Conservation (phyloP, 2,888 invertebrate genomes). For the Thereva unica region DNA sequence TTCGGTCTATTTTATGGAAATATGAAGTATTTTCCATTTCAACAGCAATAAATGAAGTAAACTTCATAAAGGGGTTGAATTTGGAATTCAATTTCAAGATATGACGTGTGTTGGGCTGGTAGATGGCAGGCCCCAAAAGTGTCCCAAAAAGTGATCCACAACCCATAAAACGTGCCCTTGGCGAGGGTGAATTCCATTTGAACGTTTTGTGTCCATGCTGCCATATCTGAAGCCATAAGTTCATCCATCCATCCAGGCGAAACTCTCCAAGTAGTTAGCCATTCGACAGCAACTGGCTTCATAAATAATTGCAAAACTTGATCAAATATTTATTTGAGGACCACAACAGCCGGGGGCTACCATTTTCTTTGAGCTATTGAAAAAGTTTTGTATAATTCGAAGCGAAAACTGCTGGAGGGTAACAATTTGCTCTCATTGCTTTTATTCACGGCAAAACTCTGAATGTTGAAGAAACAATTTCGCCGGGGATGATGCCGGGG, state of each 20-base stretch:
- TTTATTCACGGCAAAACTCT: slow-evolving; percentile 13
- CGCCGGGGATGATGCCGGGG: background rate
- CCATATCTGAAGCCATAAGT: slow-evolving; percentile 5
- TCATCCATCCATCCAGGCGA: slow-evolving; percentile 3
- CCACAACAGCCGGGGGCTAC: slow-evolving; percentile 21
- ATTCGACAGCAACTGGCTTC: slow-evolving; percentile 20
- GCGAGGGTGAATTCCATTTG: too few relatives aligned
- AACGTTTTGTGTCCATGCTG: too few relatives aligned
- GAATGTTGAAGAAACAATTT: background rate
- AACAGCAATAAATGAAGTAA: too few relatives aligned
- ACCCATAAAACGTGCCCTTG: too few relatives aligned
- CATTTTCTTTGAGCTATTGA: slow-evolving; percentile 34
- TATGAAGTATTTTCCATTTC: too few relatives aligned
- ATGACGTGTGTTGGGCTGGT: too few relatives aligned
- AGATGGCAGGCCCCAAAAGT: too few relatives aligned
- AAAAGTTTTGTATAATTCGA: slow-evolving; percentile 33
- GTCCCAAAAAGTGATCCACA: too few relatives aligned
- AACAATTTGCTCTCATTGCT: slow-evolving; percentile 29
- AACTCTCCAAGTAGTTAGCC: slow-evolving; percentile 25
- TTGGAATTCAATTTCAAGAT: too few relatives aligned
- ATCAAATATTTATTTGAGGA: slow-evolving; percentile 35
- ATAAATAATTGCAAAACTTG: slow-evolving; percentile 34
- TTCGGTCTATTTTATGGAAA: too few relatives aligned
- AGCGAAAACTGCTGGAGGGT: slow-evolving; percentile 24
- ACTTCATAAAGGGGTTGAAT: too few relatives aligned